Base-by-base conservation (phyloP, 2,888 invertebrate species). In the Dasysyrphus albostriatus region DNA sequence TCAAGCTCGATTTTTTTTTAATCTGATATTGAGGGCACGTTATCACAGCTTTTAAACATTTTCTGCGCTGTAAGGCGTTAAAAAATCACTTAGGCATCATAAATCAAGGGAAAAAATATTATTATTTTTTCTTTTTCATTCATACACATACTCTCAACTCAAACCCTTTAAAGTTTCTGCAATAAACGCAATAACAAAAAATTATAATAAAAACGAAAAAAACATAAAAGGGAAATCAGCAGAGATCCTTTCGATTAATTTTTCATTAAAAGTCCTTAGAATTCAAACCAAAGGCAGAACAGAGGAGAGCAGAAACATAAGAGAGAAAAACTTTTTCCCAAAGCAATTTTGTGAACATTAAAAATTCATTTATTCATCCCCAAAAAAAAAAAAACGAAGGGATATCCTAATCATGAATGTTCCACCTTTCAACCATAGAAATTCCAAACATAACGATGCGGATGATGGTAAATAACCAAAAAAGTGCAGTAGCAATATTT, bases 331-430 rank as follows among this genome's bases (percentile, higher is more conserved):
- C 74, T 80, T 72, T 80, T 16, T 32, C 44, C 72, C 16, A 61
- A 80, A 80, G 76, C 65, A 80, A 80, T 80, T 80, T 80, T 37
- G 75, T 32, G 65, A 76, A 76, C 72, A 80, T 76, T 63, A 67
- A 59, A 76, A 76, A 84, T 80, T 80, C 72, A 80, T 76, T 72
- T 80, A 84, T 80, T 84, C 75, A 70, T 61, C 67, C 67, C 58
- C 49, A 0, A 44, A 65, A 72, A 83, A 24, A 1, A 24, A 24
- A 24, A 24, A 24, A 24, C n/a, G 3, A 78, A 78, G 73, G 63
- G 63, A 63, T 63, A 19, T 44, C 63, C 63, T 44, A 79, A 79
- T 79, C 44, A 63, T 63, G 63, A 44, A 63, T 63, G 44, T 44
- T 63, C 63, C 49, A 49, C 49, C 65, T 67, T 49, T 67, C n/a